A percentile compares a stretch with the other conserved stretches of the same genome.
phyloP scores from a whole-genome alignment of 2,888 invertebrate species.

The Rhagonycha fulva region DNA sequence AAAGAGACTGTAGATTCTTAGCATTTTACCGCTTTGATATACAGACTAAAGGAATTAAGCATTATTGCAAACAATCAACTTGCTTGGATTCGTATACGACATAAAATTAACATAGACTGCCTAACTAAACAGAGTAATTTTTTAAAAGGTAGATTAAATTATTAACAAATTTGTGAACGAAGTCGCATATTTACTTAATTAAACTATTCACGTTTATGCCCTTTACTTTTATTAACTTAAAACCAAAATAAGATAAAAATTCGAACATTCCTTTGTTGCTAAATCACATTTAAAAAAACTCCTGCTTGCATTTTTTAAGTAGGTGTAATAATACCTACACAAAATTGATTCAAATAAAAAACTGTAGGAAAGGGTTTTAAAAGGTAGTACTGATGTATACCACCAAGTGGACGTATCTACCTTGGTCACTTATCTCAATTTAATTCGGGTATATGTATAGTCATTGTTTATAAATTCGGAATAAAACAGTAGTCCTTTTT shows the following conservation, averaged over 20 bases:
- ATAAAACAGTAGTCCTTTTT: too few relatives aligned
- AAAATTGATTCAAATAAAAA: not conserved
- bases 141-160: not conserved
- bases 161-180: not conserved
- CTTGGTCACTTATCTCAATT: not conserved
- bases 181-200: not conserved
- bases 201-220: not conserved
- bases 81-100: not conserved
- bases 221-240: not conserved
- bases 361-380: not conserved
- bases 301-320: not conserved
- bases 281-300: not conserved
- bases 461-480: too few relatives aligned
- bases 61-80: slow-evolving; percentile 16
- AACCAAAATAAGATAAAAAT: not conserved
- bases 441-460: not conserved
- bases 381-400: not conserved
- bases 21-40: slow-evolving; percentile 16
- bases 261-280: too few relatives aligned
- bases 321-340: too few relatives aligned
- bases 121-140: not conserved
- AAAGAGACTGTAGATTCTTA: slow-evolving; percentile 14
- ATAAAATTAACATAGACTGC: not conserved
- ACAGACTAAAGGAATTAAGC: slow-evolving; percentile 9
- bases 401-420: not conserved